Base-by-base conservation (phyloP, 2,113 vertebrate genomes). In the Hipposideros armiger region DNA sequence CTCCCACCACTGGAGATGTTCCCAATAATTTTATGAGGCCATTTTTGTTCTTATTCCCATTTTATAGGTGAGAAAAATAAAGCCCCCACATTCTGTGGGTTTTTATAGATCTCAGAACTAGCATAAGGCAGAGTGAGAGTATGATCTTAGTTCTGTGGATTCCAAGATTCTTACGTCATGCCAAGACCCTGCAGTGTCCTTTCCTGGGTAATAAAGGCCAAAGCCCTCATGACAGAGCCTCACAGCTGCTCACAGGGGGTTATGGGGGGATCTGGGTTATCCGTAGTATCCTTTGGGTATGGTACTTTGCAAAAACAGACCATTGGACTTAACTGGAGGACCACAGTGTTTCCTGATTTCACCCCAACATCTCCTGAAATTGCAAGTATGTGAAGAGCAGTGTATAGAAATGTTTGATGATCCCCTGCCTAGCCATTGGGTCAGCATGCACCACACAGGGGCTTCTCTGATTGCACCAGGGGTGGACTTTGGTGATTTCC, bases 41-140 rank as follows among this genome's bases (percentile, higher is more conserved):
- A 17, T 36, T 87, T 94, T 95, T 85, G 66, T 45, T 70, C 50
- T 67, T 92, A 22, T 36, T 91, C 20, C 9, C 28, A 52, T 88
- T 88, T 91, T 47, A 4, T 11, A 20, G n/a, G 17, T 56, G 16
- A 64, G 58, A 74, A 93, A 87, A 76, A 64, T 2, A 11, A 56
- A 86, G 9, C 1, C 45, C 15, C 42, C 7, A 22, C 17, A 69
- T 82, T 56, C 56, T 73, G 8, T 16, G 28, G 70, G 22, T 58
- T 58, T 24, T 58, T 22, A 52, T 95, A 50, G 52, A 30, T 26
- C 8, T 22, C 13, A 42, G 16, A 87, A 70, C 32, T 58, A 45
- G 52, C 4, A 32, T 24, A 3, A 4, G 16, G 40, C 54, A 78
- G 40, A 17, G 64, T 26, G 32, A 89, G 42, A 73, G 52, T 62